These are phyloP conservation scores for Leptinotarsa texana DNA, from an alignment of 1,140 invertebrate genomes.

Conservation along the genomic window DNA sequence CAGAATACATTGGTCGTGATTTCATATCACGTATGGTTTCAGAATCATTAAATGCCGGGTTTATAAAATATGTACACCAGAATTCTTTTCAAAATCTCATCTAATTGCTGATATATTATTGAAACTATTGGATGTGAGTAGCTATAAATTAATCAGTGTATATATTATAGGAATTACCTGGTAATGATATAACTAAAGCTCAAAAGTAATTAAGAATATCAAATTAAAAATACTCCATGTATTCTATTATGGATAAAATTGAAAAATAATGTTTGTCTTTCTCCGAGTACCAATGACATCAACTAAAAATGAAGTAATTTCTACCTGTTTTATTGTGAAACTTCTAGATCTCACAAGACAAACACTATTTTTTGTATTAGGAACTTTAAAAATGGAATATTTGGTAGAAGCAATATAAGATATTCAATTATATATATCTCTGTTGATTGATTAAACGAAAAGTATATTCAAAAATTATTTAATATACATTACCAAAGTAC, in stretches of 20 bases:
- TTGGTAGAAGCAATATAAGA: conserved; percentile 28
- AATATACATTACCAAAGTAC: conserved; percentile 32
- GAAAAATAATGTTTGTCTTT: conserved; percentile 2
- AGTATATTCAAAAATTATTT: conserved; percentile 27
- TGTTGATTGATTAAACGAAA: conserved; percentile 27
- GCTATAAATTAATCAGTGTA: background rate
- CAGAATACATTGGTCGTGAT: background rate
- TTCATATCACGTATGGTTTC: too few species aligned
- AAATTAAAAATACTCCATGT: conserved; percentile 28
- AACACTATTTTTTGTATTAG: background rate
- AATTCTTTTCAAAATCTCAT: too few species aligned
- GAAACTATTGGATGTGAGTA: background rate
- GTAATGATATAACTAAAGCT: conserved; percentile 19
- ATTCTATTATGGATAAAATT: background rate
- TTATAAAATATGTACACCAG: too few species aligned
- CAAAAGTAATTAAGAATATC: conserved; percentile 19
- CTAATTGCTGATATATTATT: background rate
- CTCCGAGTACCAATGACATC: background rate
- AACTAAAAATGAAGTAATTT: too few species aligned
- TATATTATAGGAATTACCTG: conserved; percentile 8
- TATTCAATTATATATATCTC: conserved; percentile 22
- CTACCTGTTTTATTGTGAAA: background rate
- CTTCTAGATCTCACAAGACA: background rate
- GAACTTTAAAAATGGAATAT: conserved; percentile 20
- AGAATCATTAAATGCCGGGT: too few species aligned